Evolutionary conservation across 2,888 invertebrate genomes (phyloP), one percentile per base, ranked within the genome.

Genomic region (Heliconius charithonia): DNA sequence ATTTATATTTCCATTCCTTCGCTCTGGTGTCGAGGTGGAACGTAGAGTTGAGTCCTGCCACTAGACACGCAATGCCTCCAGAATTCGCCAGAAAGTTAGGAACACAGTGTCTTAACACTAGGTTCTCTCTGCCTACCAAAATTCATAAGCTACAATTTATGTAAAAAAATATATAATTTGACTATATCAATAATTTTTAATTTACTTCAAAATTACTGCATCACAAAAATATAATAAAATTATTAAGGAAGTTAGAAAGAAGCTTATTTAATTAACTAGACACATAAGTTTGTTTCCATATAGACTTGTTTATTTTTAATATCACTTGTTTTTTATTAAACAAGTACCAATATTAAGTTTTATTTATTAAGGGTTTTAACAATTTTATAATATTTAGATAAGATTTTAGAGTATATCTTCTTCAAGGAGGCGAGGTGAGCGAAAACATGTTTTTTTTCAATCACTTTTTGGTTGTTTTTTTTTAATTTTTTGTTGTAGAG

Each of bases 161-260:
- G 51, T 51, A 22, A 51, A 9, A 0, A 51, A 19, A 7, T 51
- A 2, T 51, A 51, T 22, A 22, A 19, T 51, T 22, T 51, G 22
- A 9, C 51, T 51, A 62, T 59, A 62, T 25, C 12, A 45, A 29
- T 45, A 41, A 71, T 63, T 75, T 32, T 4, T 62, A 66, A 76
- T 66, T 25, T 65, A 65, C 41, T 76, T 72, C 73, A 78, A 81
- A 79, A 81, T 81, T 74, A 79, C 79, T 79, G 79, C 81, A 81
- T 78, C 59, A 59, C 10, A 12, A n/a, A 59, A 59, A 59, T n/a
- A 59, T n/a, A 22, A 51, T n/a, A 59, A 59, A 59, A 59, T 12
- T n/a, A 59, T 51, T 51, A 19, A 51, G 19, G 19, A 51, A 59
- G 19, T 59, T n/a, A 62, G 10, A 62, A 62, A n/a, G 3, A 9